Base-by-base conservation (phyloP, 1,140 invertebrate genomes). In the Bradysia coprophila region DNA sequence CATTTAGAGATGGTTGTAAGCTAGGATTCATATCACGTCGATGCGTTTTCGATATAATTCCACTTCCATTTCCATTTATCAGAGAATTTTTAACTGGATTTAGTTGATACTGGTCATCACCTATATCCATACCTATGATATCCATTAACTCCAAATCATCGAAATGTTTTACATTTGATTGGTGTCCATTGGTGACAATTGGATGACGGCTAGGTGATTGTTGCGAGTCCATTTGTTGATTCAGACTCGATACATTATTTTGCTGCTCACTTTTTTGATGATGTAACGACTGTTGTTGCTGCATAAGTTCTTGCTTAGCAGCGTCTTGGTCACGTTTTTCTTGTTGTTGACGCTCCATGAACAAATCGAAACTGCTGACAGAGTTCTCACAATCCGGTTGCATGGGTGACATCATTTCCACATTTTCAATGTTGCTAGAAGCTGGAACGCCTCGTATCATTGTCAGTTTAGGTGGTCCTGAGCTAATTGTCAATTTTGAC, bases 111-210 rank as follows among this genome's bases (percentile, higher is more conserved):
- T 49, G 48, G 21, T 60, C 57, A 19, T 59, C 57, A 19, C 55
- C 51, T 43, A 60, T 60, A 43, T 60, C 57, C 57, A 60, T 60
- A 39, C 57, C 56, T 55, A 60, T 60, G 34, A 60, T 43, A 36
- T 59, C 57, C 28, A 60, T 46, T 41, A 60, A 40, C 40, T 59
- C 57, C 23, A 55, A 52, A 38, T 60, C 57, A 46, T 59, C 57
- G 21, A 57, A 60, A 41, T 56, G 57, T 48, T 59, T 54, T 9
- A 59, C 32, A 28, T 28, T n/a, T 31, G 40, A 28, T 41, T 19
- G 3, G 5, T 31, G 15, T 6, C 11, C 18, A 21, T 18, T 22
- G 2, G 16, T 18, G 28, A 24, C 28, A 20, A 23, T n/a, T n/a
- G n/a, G n/a, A n/a, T n/a, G n/a, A n/a, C n/a, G n/a, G n/a, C n/a